Evolutionary conservation across 2,888 invertebrate species (phyloP), one percentile per base, ranked within the genome.

Genomic region (Aleiodes alternator): DNA sequence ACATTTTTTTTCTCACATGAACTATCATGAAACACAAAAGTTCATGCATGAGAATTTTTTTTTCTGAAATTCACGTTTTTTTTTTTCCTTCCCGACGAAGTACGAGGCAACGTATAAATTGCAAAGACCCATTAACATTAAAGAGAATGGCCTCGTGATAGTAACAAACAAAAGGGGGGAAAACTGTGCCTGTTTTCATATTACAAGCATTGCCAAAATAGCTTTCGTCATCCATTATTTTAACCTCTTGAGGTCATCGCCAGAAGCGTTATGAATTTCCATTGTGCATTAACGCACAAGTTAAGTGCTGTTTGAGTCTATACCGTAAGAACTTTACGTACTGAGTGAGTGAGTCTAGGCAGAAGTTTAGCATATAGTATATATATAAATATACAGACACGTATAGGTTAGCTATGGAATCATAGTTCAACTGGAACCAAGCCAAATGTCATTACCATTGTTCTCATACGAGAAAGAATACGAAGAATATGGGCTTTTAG

Each of bases 221-320:
- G 56, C 56, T 53, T 72, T 9, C 16, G n/a, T 48, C 16, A 69
- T 61, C 48, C 12, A 50, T 59, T 69, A 38, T 51, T 34, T 61
- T 8, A 61, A 74, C 38, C 59, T 68, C 56, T 71, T 8, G 50
- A 50, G 71, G 56, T 69, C 68, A 72, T 51, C 69, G 56, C 23
- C 48, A 53, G 57, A 23, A 55, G 66, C 74, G 77, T 56, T 79
- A 84, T 84, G 83, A 84, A 84, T 84, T 83, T 83, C 82, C 79
- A 83, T 82, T 80, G 80, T 80, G 80, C 80, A 82, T 83, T 82
- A 84, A 76, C 78, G 78, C 76, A 76, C 77, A 1, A 77, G 81
- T 81, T 80, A 80, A 84, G 79, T 80, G 81, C 79, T 78, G 80
- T 78, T 81, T 76, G 79, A 81, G 76, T 80, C 76, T 70, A 75